These are phyloP conservation scores for Mastacembelus armatus DNA, from an alignment of 2,797 vertebrate genomes.

Conservation along the genomic window DNA sequence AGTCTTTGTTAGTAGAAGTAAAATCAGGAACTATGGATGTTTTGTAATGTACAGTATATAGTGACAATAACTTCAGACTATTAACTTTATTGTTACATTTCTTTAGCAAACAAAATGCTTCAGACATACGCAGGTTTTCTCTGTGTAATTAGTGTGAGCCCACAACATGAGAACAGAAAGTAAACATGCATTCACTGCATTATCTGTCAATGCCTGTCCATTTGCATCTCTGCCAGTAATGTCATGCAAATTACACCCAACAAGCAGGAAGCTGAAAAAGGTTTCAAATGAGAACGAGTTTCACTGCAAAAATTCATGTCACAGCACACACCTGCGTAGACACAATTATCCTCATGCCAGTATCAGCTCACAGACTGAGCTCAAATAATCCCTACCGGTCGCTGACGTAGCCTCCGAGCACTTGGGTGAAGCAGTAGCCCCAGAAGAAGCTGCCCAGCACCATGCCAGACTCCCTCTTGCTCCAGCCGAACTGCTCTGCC, in stretches of 20 bases:
- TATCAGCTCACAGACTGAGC: not conserved
- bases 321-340: too few relatives aligned
- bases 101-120: too few relatives aligned
- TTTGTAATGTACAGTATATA: too few relatives aligned
- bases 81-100: too few relatives aligned
- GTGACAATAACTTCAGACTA: too few relatives aligned
- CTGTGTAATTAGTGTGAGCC: too few relatives aligned
- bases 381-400: constrained; percentile 81
- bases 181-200: not conserved
- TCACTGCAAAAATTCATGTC: not conserved
- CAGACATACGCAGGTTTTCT: too few relatives aligned
- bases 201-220: constrained; percentile 4
- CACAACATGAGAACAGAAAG: not conserved
- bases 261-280: not conserved
- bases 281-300: not conserved
- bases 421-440: constrained; percentile 97
- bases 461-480: constrained; percentile 92
- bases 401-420: constrained; percentile 93
- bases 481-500: constrained; percentile 91
- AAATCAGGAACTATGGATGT: not conserved
- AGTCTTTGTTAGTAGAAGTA: not conserved
- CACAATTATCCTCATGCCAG: not conserved
- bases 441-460: constrained; percentile 98
- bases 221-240: constrained; percentile 11
- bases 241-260: not conserved